These are phyloP conservation scores for Caprella mutica DNA, from an alignment of 2,888 invertebrate species.

Conservation along the genomic window DNA sequence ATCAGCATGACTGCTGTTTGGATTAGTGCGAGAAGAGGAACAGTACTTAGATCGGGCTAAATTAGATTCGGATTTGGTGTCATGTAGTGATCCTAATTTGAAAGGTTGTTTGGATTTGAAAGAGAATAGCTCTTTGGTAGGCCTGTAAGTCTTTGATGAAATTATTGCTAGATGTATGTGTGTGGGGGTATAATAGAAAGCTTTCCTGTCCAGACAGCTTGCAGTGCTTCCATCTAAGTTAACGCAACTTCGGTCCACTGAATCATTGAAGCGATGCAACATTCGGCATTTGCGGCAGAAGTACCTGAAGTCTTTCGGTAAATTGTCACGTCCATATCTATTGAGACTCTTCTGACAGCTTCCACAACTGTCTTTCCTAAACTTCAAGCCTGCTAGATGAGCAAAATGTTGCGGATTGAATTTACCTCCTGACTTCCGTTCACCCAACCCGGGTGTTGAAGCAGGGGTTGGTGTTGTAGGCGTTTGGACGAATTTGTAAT, in stretches of 20 bases:
- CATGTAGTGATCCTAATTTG: background rate
- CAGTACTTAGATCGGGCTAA: background rate
- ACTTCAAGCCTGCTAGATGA: conserved; percentile 5
- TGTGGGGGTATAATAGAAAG: conserved; percentile 4
- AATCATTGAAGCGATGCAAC: conserved; percentile 5
- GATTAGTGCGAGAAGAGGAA: background rate
- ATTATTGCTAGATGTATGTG: conserved; percentile 8
- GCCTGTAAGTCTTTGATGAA: background rate
- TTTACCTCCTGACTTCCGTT: background rate
- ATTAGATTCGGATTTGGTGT: conserved; percentile 4
- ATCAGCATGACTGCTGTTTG: background rate
- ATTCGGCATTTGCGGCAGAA: conserved; percentile 6
- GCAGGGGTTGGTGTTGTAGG: conserved; percentile 5
- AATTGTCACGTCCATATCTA: background rate
- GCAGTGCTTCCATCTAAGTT: background rate
- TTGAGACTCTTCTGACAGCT: conserved; percentile 1
- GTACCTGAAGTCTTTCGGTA: background rate
- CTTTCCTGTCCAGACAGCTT: conserved; percentile 6
- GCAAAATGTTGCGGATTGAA: conserved; percentile 9
- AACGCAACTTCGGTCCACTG: conserved; percentile 1
- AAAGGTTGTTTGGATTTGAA: background rate
- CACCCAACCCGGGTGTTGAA: background rate
- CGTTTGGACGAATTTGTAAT: conserved; percentile 9
- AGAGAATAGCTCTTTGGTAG: background rate
- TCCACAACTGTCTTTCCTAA: conserved; percentile 10